Evolutionary conservation across 92 coral and sea anemone genomes (phyloP).

Genomic region (Actinernus sp.): DNA sequence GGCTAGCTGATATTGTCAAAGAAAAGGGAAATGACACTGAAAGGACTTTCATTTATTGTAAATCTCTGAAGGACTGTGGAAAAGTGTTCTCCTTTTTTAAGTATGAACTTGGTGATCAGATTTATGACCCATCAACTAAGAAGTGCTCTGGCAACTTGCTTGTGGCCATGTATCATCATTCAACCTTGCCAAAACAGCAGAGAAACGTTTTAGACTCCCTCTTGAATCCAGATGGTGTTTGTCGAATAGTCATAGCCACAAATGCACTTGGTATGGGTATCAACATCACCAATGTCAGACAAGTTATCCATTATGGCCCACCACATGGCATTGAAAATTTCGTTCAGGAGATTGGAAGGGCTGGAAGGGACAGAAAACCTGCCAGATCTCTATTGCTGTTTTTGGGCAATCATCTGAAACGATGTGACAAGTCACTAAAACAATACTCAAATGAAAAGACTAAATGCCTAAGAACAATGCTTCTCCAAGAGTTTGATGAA

Average conservation of each 20-base stretch:
- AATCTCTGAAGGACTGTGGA: slow-evolving; percentile 38
- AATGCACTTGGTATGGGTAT: slow-evolving; percentile 70
- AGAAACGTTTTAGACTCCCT: slow-evolving; percentile 1
- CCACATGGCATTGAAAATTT: no score
- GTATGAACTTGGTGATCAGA: slow-evolving; percentile 21
- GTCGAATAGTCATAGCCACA: slow-evolving; percentile 48
- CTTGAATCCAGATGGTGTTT: slow-evolving; percentile 7
- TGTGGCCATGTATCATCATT: slow-evolving; percentile 30
- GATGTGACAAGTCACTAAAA: no score
- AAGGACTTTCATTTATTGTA: slow-evolving; percentile 36
- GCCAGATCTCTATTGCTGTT: no score
- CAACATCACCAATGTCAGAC: slow-evolving; percentile 33
- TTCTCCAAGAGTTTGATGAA: no score
- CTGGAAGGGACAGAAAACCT: no score
- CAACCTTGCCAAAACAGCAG: slow-evolving; percentile 12
- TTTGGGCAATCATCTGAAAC: no score
- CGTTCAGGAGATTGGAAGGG: no score
- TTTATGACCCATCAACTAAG: slow-evolving; percentile 1
- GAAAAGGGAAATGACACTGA: slow-evolving; percentile 13
- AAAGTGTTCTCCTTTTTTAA: slow-evolving; percentile 16
- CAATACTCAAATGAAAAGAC: no score
- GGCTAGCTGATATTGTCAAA: slow-evolving; percentile 58
- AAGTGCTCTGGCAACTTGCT: no score
- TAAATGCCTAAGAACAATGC: no score
- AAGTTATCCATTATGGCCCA: slow-evolving; percentile 59